Percentiles rank a stretch among this genome's conserved stretches.
These are phyloP conservation scores for Willisornis vidua DNA, from an alignment of 2,113 vertebrate species.

Conservation along the genomic window DNA sequence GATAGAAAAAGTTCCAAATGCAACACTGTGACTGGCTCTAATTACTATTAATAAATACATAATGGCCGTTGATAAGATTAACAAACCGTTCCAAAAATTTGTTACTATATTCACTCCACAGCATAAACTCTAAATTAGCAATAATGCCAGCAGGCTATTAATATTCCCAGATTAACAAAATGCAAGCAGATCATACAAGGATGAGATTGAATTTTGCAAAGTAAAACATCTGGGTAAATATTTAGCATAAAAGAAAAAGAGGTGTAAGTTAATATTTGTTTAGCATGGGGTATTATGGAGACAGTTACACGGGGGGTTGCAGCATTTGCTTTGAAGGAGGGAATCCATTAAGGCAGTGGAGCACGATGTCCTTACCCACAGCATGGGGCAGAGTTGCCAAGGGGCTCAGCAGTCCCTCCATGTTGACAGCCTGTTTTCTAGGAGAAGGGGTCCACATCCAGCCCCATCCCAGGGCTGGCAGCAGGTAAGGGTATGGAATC, in stretches of 20 bases:
- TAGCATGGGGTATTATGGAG: not conserved
- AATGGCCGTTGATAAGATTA: constrained; percentile 36
- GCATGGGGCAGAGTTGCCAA: not conserved
- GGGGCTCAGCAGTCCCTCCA: not conserved
- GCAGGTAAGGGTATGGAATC: not conserved
- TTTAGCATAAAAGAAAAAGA: not conserved
- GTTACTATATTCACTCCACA: not conserved
- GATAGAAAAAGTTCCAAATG: not conserved
- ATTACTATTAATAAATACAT: constrained; percentile 30
- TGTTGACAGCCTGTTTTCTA: not conserved
- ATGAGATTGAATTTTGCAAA: not conserved
- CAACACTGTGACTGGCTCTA: not conserved
- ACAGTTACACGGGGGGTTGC: not conserved
- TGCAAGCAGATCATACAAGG: not conserved
- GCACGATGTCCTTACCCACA: not conserved
- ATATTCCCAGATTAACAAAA: constrained; percentile 13
- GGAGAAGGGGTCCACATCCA: not conserved
- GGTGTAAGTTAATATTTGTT: not conserved
- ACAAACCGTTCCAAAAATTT: not conserved
- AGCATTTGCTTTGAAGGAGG: not conserved
- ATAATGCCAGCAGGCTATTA: constrained; percentile 4
- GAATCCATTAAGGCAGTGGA: not conserved
- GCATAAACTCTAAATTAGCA: constrained; percentile 4
- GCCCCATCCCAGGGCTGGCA: not conserved
- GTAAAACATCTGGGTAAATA: not conserved